Base-by-base conservation (phyloP, 1,140 invertebrate species). In the Saccostrea cuccullata region DNA sequence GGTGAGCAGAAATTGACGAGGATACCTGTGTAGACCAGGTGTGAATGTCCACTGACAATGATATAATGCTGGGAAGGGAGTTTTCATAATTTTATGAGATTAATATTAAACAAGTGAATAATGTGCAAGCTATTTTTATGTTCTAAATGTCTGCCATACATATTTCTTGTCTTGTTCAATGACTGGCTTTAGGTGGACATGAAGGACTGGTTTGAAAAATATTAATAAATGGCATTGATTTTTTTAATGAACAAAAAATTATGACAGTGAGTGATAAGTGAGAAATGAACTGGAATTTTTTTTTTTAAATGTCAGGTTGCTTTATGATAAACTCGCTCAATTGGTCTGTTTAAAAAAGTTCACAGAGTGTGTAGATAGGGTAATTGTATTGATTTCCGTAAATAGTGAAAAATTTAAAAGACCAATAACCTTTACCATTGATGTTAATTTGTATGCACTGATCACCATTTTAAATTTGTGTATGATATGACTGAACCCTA, bases 11-110 rank as follows among this genome's bases (percentile, higher is more conserved):
- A 73, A 30, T 26, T 26, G 26, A 8, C n/a, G 67, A 30, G 67
- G 30, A 73, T 73, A 73, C 67, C 67, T 73, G 67, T 73, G 67
- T 73, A 73, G 23, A 13, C 26, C 67, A 26, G 67, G 67, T 36
- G 26, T 8, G 26, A 30, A 23, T 73, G 67, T 26, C 67, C 67
- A 73, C 20, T 12, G 67, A 30, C 67, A 26, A 23, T 26, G 23
- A 26, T n/a, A 23, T 73, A 73, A 73, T 73, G 67, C 67, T 26
- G 23, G 13, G 11, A 26, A 73, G 26, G 67, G 67, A 73, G 67
- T 73, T 73, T 70, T 26, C 67, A 30, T 20, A 30, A 30, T 23
- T 30, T 73, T 26, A 73, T 13, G 67, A 60, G 58, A 60, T 60
- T 60, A 60, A 60, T 15, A 17, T 17, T 20, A 1, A 1, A 17